Base-by-base conservation (phyloP, 23 tunicate genomes). In the Styela plicata region DNA sequence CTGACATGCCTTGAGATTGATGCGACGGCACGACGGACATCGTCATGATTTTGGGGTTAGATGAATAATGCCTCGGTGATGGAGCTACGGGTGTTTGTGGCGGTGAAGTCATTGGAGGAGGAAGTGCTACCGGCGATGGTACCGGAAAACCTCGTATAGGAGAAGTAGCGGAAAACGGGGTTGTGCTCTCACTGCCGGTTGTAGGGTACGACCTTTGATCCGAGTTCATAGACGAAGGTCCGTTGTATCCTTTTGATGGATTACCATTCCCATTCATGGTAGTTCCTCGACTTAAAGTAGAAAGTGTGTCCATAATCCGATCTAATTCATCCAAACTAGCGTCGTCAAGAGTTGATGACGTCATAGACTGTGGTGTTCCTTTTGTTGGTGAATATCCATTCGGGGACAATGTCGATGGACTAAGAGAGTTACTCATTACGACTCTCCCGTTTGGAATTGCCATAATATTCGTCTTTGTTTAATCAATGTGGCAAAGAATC, bases 11-110 rank as follows among this genome's bases (percentile, higher is more conserved):
- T 1, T 26, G 24, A 24, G 37, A n/a, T 53, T 76, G 66, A 10
- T 44, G 65, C 17, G 81, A 23, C 0, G 81, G 31, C 29, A 53
- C 10, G n/a, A 69, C 31, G n/a, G 81, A 36, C 63, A 76, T 53
- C 26, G 81, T 76, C 81, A 76, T 76, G 64, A 76, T 76, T 44
- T 76, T 76, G 32, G 81, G 81, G 66, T 76, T 25, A 21, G 81
- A 53, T 24, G 66, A 24, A 2, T 33, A 76, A 57, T 76, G 52
- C 26, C 81, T 52, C 31, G 52, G 81, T 29, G 71, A 29, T 22
- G 36, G 81, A 69, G 26, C 31, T 31, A 53, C 53, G 17, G 81
- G 81, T 0, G 81, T 76, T 2, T 53, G 64, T 24, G 81, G 81
- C 13, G 81, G 81, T 23, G 81, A 76, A 13, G 81, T 76, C 33